Evolutionary conservation across 1,140 invertebrate species (phyloP).

Genomic region (Propsilocerus akamusi): DNA sequence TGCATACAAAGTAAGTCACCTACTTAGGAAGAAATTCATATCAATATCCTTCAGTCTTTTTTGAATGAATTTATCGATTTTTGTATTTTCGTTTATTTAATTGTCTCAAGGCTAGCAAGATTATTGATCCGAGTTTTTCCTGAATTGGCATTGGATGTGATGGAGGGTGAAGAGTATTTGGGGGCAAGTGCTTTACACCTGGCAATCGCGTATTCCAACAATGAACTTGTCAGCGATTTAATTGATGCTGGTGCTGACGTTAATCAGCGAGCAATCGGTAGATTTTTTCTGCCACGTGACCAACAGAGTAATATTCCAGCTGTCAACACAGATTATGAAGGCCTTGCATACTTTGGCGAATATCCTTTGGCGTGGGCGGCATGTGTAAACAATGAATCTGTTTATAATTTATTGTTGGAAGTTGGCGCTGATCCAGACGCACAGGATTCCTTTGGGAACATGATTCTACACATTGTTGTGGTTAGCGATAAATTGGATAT

Average conservation of each 20-base stretch:
- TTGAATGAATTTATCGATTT: background rate
- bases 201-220: slow-evolving; percentile 90
- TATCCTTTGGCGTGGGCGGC: slow-evolving; percentile 94
- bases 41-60: no score
- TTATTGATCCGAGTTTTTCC: slow-evolving; percentile 83
- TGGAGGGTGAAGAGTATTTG: slow-evolving; percentile 93
- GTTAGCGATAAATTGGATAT: slow-evolving; percentile 93
- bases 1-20: slow-evolving; percentile 23
- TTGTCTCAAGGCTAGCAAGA: slow-evolving; percentile 59
- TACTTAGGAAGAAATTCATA: no score
- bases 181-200: slow-evolving; percentile 88
- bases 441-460: slow-evolving; percentile 85
- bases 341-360: slow-evolving; percentile 86
- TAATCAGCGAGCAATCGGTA: slow-evolving; percentile 79
- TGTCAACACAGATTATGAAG: slow-evolving; percentile 83
- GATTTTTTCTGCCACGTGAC: slow-evolving; percentile 81
- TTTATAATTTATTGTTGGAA: slow-evolving; percentile 91
- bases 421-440: slow-evolving; percentile 80
- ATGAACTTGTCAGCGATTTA: slow-evolving; percentile 84
- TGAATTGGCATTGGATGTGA: slow-evolving; percentile 77
- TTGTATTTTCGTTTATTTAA: background rate
- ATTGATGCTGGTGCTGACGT: slow-evolving; percentile 82
- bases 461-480: slow-evolving; percentile 96
- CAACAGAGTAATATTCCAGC: slow-evolving; percentile 58
- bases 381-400: slow-evolving; percentile 88